A percentile compares a stretch with the other conserved stretches of the same genome.
These are phyloP conservation scores for Hippopotamus amphibius DNA, from an alignment of 2,113 vertebrate genomes.

Conservation along the genomic window DNA sequence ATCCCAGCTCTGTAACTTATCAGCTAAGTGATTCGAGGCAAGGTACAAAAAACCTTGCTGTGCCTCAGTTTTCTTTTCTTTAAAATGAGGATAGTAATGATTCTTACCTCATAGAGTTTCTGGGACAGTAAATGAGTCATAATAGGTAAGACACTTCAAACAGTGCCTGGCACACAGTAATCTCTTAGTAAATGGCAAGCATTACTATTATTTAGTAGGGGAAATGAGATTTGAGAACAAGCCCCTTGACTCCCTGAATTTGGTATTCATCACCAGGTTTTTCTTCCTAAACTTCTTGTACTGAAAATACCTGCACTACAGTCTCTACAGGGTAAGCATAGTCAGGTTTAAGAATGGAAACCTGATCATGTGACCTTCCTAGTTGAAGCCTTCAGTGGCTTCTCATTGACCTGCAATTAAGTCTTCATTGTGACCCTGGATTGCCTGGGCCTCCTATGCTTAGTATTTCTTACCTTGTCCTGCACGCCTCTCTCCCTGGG, in stretches of 20 bases:
- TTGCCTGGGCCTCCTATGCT: neutral
- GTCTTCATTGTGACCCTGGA: neutral
- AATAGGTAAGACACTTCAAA: neutral
- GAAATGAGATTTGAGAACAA: neutral
- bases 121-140: neutral
- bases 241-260: neutral
- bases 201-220: neutral
- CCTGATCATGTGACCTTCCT: neutral
- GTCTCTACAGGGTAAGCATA: neutral
- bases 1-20: neutral
- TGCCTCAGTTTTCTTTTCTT: neutral
- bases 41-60: neutral
- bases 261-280: neutral
- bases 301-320: neutral
- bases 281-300: neutral
- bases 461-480: neutral
- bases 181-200: neutral
- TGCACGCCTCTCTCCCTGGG: neutral
- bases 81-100: neutral
- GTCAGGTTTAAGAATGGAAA: neutral
- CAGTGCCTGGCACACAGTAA: neutral
- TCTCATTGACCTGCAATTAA: neutral
- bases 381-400: neutral
- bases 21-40: neutral
- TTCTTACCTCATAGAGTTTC: neutral